Evolutionary conservation across 2,888 invertebrate species (phyloP).

Genomic region (Cerceris ruficornis): DNA sequence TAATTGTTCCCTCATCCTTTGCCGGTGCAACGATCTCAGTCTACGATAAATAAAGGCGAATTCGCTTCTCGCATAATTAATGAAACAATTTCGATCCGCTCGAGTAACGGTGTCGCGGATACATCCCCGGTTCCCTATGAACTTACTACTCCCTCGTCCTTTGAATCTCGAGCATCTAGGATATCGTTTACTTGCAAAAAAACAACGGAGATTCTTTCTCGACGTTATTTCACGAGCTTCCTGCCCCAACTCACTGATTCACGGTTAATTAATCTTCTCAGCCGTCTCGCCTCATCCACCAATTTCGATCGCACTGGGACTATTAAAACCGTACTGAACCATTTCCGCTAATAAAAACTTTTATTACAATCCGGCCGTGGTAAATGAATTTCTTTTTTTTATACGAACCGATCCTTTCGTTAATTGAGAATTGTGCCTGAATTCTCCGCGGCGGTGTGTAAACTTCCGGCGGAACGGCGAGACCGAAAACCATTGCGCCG

Average conservation of each 20-base stretch:
- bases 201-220: neutral
- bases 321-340: slow-evolving; percentile 36
- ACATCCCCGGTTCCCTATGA: neutral
- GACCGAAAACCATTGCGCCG: no score
- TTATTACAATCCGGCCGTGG: neutral
- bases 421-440: no score
- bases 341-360: slow-evolving; percentile 20
- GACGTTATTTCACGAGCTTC: neutral
- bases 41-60: slow-evolving; percentile 3
- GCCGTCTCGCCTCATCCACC: slow-evolving; percentile 9
- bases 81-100: slow-evolving; percentile 1
- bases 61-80: slow-evolving; percentile 1
- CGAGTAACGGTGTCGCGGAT: no score
- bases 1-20: slow-evolving; percentile 11
- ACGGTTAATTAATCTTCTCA: slow-evolving; percentile 38
- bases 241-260: slow-evolving; percentile 5
- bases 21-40: neutral
- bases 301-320: slow-evolving; percentile 36
- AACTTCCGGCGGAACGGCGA: no score
- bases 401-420: no score
- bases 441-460: no score
- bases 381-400: no score
- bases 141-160: neutral
- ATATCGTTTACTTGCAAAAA: no score
- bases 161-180: no score